Percentiles rank a stretch among this genome's conserved stretches.
These are phyloP conservation scores for Physocephala rufipes DNA, from an alignment of 2,888 invertebrate genomes.

Conservation along the genomic window DNA sequence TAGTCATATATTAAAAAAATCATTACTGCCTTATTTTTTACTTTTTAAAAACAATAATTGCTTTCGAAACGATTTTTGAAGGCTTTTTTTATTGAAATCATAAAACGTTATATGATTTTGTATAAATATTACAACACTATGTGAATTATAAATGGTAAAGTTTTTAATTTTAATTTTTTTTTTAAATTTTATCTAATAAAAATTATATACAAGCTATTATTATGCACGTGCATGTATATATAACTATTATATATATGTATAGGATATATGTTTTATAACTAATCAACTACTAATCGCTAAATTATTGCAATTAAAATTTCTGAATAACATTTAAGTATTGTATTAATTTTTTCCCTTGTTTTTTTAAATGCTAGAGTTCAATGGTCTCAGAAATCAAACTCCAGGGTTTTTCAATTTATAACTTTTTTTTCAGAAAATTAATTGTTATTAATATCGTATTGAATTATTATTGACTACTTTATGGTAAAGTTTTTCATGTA, in stretches of 20 bases:
- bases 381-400: background rate
- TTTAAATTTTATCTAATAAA: background rate
- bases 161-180: background rate
- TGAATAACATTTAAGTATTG: background rate
- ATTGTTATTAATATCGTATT: background rate
- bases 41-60: no score
- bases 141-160: background rate
- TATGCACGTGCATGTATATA: no score
- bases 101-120: background rate
- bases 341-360: background rate
- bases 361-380: background rate
- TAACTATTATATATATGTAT: background rate
- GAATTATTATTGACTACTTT: background rate
- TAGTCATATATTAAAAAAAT: background rate
- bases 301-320: conserved; percentile 6
- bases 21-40: no score
- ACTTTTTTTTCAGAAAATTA: background rate
- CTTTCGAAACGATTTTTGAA: no score
- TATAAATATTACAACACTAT: background rate
- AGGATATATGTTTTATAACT: no score
- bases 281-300: background rate
- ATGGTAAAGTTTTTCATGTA: background rate
- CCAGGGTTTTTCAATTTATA: background rate
- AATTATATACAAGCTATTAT: background rate
- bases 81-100: background rate